Conservation (phyloP, 1,140 invertebrate species). For the Listronotus bonariensis region DNA sequence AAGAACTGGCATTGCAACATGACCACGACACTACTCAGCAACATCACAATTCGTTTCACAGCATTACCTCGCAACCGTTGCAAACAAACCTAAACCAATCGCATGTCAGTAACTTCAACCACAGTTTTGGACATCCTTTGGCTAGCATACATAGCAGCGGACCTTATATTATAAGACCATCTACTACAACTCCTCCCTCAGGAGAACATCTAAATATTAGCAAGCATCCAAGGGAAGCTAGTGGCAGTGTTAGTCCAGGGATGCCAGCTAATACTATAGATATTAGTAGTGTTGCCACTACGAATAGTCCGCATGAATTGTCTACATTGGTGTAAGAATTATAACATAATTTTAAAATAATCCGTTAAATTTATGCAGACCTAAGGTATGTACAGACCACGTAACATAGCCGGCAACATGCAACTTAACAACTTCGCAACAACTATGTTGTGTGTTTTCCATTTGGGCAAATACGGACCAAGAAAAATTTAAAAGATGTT, state of each 20-base stretch:
- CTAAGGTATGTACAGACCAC: too few species aligned
- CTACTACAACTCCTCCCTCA: constrained; percentile 59
- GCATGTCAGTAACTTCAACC: constrained; percentile 50
- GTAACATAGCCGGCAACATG: too few species aligned
- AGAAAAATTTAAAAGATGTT: too few species aligned
- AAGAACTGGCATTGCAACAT: constrained; percentile 54
- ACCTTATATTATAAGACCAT: constrained; percentile 55
- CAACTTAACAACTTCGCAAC: too few species aligned
- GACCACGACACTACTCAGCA: constrained; percentile 41
- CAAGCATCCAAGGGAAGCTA: constrained; percentile 60
- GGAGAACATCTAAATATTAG: constrained; percentile 55
- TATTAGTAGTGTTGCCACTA: constrained; percentile 68
- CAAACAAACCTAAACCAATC: constrained; percentile 49
- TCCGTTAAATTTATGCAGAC: too few species aligned
- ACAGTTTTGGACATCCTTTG: constrained; percentile 48
- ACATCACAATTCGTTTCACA: constrained; percentile 50
- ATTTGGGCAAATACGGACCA: too few species aligned
- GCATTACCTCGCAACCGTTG: constrained; percentile 39
- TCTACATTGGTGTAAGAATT: constrained; percentile 65
- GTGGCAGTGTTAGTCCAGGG: constrained; percentile 67
- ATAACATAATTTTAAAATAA: background rate
- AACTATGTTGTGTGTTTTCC: too few species aligned
- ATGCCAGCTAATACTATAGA: constrained; percentile 66
- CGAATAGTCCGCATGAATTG: constrained; percentile 69
- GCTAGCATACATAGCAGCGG: constrained; percentile 46